A percentile compares a stretch with the other conserved stretches of the same genome.
Conservation (phyloP, 2,888 invertebrate species). For the Augiades crinisus region DNA sequence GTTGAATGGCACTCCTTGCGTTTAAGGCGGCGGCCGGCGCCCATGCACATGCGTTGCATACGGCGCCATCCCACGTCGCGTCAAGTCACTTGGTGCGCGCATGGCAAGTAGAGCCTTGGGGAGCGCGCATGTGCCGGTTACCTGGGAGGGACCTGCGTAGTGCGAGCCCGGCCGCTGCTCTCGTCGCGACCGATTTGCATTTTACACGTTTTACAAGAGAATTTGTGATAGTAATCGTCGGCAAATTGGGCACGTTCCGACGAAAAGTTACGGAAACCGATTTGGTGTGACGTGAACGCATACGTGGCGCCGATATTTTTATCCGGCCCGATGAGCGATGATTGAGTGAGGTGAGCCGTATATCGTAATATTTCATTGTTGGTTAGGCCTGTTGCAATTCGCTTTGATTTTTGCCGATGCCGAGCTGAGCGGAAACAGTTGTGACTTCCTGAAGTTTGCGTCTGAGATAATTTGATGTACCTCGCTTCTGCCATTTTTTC, state of each 20-base stretch:
- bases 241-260: not conserved
- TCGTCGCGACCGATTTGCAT: conserved; percentile 10
- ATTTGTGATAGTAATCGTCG: not conserved
- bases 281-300: not conserved
- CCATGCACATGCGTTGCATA: conserved; percentile 17
- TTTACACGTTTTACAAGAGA: conserved; percentile 6
- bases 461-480: not conserved
- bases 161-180: conserved; percentile 9
- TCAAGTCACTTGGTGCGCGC: conserved; percentile 10
- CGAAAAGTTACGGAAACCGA: too few species aligned
- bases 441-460: not conserved
- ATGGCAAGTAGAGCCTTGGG: not conserved
- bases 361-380: not conserved
- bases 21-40: conserved; percentile 16
- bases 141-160: conserved; percentile 25
- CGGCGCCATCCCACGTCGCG: conserved; percentile 6
- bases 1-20: not conserved
- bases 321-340: conserved; percentile 15
- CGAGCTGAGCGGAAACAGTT: not conserved
- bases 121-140: conserved; percentile 14
- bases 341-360: conserved; percentile 15
- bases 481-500: conserved; percentile 1
- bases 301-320: not conserved
- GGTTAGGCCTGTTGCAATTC: conserved; percentile 18
- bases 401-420: not conserved